Conservation (phyloP, 2,888 invertebrate genomes). For the Anarsia innoxiella region DNA sequence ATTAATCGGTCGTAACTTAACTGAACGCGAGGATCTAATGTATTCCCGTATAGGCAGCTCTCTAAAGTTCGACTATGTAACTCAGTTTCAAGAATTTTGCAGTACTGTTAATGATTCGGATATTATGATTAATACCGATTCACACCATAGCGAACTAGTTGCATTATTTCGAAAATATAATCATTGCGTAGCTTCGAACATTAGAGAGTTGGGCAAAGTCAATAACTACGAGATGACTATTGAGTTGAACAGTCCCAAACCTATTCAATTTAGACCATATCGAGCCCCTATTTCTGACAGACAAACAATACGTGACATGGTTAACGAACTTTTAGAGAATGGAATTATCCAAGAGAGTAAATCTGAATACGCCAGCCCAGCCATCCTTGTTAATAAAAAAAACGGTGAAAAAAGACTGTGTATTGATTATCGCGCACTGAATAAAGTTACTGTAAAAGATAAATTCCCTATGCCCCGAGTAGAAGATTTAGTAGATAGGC, state of each 20-base stretch:
- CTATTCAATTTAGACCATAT: constrained; percentile 17
- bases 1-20: constrained; percentile 19
- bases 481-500: too few relatives aligned
- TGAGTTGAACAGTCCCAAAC: constrained; percentile 8
- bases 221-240: constrained; percentile 15
- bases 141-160: constrained; percentile 12
- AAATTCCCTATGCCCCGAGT: constrained; percentile 35
- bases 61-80: constrained; percentile 16
- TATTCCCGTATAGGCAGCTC: constrained; percentile 17
- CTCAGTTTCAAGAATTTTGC: constrained; percentile 10
- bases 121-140: constrained; percentile 14
- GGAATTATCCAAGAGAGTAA: too few relatives aligned
- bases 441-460: too few relatives aligned
- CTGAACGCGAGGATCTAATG: constrained; percentile 16
- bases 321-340: constrained; percentile 17
- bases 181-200: constrained; percentile 7
- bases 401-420: constrained; percentile 17
- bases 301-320: constrained; percentile 15
- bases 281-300: constrained; percentile 13
- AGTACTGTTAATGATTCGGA: constrained; percentile 8
- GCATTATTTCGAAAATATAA: constrained; percentile 8
- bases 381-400: constrained; percentile 17
- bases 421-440: too few relatives aligned
- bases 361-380: constrained; percentile 18
- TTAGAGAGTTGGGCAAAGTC: too few relatives aligned